Conservation (phyloP, 2,888 invertebrate species). For the Himalopsyche anomala region DNA sequence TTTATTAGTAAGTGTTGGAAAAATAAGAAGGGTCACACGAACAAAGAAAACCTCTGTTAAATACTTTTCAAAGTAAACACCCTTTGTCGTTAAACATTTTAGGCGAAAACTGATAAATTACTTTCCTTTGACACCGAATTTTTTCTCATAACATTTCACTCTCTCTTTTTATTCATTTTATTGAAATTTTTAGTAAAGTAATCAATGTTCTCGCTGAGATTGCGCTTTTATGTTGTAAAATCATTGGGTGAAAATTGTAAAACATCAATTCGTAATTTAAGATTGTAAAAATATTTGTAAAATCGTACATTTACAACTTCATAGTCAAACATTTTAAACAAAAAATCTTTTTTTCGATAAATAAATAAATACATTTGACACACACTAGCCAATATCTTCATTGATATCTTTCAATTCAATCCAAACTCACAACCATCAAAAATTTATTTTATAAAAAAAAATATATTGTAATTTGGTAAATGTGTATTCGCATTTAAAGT, state of each 20-base stretch:
- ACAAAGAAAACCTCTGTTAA: conserved; percentile 41
- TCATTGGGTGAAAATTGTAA: neutral
- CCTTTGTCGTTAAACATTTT: conserved; percentile 43
- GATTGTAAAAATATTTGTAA: neutral
- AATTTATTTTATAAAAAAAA: too few species aligned
- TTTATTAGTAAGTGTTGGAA: conserved; percentile 50
- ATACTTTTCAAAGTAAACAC: conserved; percentile 39
- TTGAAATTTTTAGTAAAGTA: conserved; percentile 16
- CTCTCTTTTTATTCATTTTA: conserved; percentile 20
- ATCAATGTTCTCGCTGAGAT: neutral
- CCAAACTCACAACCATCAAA: too few species aligned
- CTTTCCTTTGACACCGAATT: conserved; percentile 22
- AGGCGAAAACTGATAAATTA: conserved; percentile 44
- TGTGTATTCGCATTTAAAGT: too few species aligned
- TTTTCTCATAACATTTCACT: conserved; percentile 32
- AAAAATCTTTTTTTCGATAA: too few species aligned
- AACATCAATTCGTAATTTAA: neutral
- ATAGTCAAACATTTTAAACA: too few species aligned
- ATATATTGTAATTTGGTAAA: too few species aligned
- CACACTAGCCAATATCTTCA: too few species aligned
- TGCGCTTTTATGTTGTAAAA: conserved; percentile 7
- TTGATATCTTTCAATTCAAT: too few species aligned
- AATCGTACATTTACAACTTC: too few species aligned
- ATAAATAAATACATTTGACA: too few species aligned
- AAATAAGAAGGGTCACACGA: conserved; percentile 48